Evolutionary conservation across 2,888 invertebrate genomes (phyloP).

Genomic region (Caprella mutica): DNA sequence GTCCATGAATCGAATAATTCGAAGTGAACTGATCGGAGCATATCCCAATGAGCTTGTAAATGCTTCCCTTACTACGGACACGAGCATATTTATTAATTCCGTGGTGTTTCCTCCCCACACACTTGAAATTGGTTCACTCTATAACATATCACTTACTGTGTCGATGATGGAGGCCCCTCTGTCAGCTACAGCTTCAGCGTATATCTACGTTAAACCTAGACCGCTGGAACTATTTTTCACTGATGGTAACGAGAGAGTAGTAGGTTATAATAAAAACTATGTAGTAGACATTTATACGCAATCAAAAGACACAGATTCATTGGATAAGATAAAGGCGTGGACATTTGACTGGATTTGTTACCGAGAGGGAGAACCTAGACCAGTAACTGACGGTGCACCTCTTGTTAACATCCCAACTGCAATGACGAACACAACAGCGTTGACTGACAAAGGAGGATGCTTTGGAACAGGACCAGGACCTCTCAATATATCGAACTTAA

Average conservation of each 20-base stretch:
- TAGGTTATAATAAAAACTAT: constrained; percentile 9
- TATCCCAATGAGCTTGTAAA: constrained; percentile 9
- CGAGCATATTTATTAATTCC: background rate
- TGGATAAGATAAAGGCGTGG: constrained; percentile 2
- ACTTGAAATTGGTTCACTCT: constrained; percentile 1
- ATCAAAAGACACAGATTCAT: background rate
- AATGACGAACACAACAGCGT: background rate
- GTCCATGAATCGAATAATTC: background rate
- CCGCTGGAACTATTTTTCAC: constrained; percentile 5
- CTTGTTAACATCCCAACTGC: background rate
- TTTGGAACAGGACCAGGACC: constrained; percentile 17
- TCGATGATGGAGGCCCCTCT: constrained; percentile 10
- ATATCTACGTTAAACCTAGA: constrained; percentile 10
- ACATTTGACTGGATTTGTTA: constrained; percentile 15
- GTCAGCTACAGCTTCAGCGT: background rate
- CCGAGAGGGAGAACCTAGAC: constrained; percentile 12
- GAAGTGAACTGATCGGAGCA: background rate
- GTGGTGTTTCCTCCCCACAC: constrained; percentile 6
- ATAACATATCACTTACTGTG: constrained; percentile 15
- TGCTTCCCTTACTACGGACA: constrained; percentile 2
- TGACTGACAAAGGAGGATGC: constrained; percentile 17
- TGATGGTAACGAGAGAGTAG: constrained; percentile 5
- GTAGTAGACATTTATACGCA: constrained; percentile 4
- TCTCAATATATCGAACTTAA: background rate
- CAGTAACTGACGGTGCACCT: background rate